Evolutionary conservation across 2,888 invertebrate species (phyloP).

Genomic region (Andrena flavipes): DNA sequence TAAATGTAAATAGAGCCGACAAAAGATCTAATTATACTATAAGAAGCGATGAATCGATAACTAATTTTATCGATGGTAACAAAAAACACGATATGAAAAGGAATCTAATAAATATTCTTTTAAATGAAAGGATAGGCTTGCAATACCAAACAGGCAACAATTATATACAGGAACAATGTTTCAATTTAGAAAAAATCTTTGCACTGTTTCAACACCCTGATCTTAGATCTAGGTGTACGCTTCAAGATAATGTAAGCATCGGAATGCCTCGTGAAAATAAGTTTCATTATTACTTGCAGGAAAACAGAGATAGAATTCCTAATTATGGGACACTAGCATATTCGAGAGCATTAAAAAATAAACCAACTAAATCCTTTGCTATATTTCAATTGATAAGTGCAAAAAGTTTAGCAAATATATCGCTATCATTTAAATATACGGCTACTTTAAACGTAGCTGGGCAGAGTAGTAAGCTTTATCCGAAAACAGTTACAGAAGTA

Average conservation of each 20-base stretch:
- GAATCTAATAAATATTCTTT: conserved; percentile 15
- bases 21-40: conserved; percentile 20
- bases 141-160: conserved; percentile 48
- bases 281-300: conserved; percentile 76
- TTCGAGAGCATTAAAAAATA: conserved; percentile 40
- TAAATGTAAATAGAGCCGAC: conserved; percentile 34
- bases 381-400: conserved; percentile 73
- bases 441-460: conserved; percentile 46
- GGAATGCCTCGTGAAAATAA: conserved; percentile 77
- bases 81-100: conserved; percentile 16
- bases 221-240: conserved; percentile 67
- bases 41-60: conserved; percentile 16
- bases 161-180: conserved; percentile 84
- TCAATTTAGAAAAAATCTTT: conserved; percentile 88
- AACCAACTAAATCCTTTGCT: conserved; percentile 71
- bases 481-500: conserved; percentile 35
- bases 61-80: not conserved
- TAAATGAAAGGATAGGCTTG: conserved; percentile 31
- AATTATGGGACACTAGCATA: conserved; percentile 48
- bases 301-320: conserved; percentile 60
- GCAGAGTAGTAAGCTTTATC: conserved; percentile 43
- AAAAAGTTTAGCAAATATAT: conserved; percentile 64
- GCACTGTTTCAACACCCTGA: conserved; percentile 85
- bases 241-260: conserved; percentile 74
- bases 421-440: conserved; percentile 66